Base-by-base conservation (phyloP, 2,113 vertebrate species). In the Lagopus leucura region DNA sequence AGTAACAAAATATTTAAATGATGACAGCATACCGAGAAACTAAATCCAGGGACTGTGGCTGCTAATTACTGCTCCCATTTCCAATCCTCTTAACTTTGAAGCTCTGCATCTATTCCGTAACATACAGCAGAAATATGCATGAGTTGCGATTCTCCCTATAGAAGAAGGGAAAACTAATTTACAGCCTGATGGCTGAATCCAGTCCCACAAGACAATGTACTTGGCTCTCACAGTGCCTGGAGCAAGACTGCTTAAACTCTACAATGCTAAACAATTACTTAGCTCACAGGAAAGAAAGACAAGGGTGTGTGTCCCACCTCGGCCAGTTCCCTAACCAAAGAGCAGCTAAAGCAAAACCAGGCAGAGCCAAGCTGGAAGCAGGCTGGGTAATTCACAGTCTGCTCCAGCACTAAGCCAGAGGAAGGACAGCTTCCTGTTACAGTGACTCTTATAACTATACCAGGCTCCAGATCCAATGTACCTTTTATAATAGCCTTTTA, bases 1-100 rank as follows among this genome's bases (percentile, higher is more conserved):
- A 86, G 65, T 52, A 92, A 96, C 82, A 90, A 88, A 95, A 90
- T 80, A 80, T 71, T 95, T 95, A 82, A 88, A 86, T 57, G 67
- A 76, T 82, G 90, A 90, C 75, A 95, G 82, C 69, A 81, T 36
- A 90, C 16, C 58, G 38, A 71, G 91, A 88, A 70, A 95, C 69
- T 21, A 90, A 88, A 93, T 88, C 42, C 79, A 83, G 80, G 80
- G 76, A 71, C 82, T 74, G 38, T 30, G 54, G 67, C 60, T 92
- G 36, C 60, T 92, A 95, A 96, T 92, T 86, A 89, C 45, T 70
- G 36, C 65, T 86, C 15, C 86, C 32, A 88, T 75, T 93, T 93
- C 78, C 73, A 81, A 72, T 58, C 61, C 80, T 83, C 40, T 89
- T 83, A 69, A 91, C 82, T 93, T 94, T 95, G 90, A 95, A 91